These are phyloP conservation scores for Cryptotermes secundus DNA, from an alignment of 1,140 invertebrate genomes.

Conservation along the genomic window DNA sequence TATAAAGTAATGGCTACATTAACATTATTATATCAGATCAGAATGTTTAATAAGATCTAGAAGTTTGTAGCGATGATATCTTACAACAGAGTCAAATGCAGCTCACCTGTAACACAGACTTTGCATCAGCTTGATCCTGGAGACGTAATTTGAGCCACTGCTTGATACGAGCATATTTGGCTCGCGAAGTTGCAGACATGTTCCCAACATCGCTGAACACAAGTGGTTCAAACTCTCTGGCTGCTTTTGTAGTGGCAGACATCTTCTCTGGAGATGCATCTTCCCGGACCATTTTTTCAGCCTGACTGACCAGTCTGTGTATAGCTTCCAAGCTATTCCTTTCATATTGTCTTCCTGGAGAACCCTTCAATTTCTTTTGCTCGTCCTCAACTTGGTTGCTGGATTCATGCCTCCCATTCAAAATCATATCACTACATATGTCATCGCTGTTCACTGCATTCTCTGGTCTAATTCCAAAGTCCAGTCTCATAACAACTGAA, in stretches of 20 bases:
- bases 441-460: neutral
- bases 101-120: neutral
- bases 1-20: too few relatives aligned
- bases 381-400: neutral
- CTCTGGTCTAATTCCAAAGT: constrained; percentile 18
- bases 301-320: constrained; percentile 65
- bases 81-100: too few relatives aligned
- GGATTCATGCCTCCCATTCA: neutral
- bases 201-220: constrained; percentile 51
- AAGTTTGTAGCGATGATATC: too few relatives aligned
- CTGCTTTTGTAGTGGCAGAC: constrained; percentile 39
- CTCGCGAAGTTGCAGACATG: constrained; percentile 43
- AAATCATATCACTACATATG: neutral
- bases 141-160: constrained; percentile 72
- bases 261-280: constrained; percentile 45
- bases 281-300: constrained; percentile 65
- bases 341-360: neutral
- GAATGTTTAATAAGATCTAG: too few relatives aligned
- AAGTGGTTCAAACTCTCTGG: constrained; percentile 54
- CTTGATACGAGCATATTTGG: constrained; percentile 66
- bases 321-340: constrained; percentile 49
- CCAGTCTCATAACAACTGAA: constrained; percentile 14
- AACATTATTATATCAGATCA: too few relatives aligned
- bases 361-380: neutral
- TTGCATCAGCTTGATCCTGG: constrained; percentile 30